phyloP scores from a whole-genome alignment of 2,113 vertebrate genomes.

The Pachycephala philippinensis region DNA sequence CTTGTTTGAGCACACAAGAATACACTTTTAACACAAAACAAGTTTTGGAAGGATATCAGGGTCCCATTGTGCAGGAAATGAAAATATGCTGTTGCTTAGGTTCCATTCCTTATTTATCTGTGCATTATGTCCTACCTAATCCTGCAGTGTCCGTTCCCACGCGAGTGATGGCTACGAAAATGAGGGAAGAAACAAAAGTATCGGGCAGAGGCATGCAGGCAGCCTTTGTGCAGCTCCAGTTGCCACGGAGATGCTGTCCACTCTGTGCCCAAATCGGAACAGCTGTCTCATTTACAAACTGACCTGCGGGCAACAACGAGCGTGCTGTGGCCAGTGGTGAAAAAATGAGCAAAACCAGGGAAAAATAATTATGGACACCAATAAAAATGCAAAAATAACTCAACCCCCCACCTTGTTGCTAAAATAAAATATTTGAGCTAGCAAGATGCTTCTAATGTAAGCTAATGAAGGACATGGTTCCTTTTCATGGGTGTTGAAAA shows the following conservation, averaged over 20 bases:
- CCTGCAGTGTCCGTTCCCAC: rapidly evolving
- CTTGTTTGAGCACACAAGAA: background rate
- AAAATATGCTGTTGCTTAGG: background rate
- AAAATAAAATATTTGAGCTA: background rate
- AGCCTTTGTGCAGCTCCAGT: background rate
- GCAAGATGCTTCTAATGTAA: background rate
- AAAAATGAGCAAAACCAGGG: background rate
- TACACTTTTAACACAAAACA: background rate
- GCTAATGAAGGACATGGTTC: background rate
- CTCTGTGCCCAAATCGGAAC: background rate
- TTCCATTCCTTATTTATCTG: background rate
- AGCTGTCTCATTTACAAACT: slow-evolving; percentile 7
- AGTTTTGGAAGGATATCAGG: background rate
- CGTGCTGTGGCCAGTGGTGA: background rate
- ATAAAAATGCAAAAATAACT: background rate
- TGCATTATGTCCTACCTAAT: background rate
- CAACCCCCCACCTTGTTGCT: background rate
- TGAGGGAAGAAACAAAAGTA: background rate
- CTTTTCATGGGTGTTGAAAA: background rate
- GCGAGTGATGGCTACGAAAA: background rate
- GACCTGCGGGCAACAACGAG: background rate
- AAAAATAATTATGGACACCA: background rate
- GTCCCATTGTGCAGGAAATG: background rate
- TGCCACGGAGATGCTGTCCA: background rate
- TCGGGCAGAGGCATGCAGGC: background rate